Conservation (phyloP, 37 sponge, comb jelly and placozoan species). For the Spongia lamella region DNA sequence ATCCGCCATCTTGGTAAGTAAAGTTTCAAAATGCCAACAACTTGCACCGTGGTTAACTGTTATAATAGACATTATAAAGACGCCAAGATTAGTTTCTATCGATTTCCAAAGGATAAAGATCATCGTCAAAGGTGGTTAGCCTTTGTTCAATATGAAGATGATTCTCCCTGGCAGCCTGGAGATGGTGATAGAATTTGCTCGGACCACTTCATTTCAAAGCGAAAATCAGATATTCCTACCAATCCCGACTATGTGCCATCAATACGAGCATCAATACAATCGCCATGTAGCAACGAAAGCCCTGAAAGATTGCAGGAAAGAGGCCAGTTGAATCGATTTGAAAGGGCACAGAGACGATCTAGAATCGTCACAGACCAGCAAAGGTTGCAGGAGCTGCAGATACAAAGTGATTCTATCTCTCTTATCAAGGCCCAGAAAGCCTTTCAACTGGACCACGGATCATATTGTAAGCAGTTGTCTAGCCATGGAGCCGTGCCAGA, state of each 20-base stretch:
- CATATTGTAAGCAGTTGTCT: too few relatives aligned
- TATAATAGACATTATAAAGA: conserved; percentile 2
- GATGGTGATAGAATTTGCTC: conserved; percentile 16
- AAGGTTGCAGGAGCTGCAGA: too few relatives aligned
- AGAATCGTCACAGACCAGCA: too few relatives aligned
- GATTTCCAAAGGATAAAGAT: conserved; percentile 4
- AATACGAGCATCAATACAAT: too few relatives aligned
- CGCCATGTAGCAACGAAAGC: too few relatives aligned
- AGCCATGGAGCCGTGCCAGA: too few relatives aligned
- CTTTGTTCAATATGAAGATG: background rate
- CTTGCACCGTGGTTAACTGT: background rate
- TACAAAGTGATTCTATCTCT: too few relatives aligned
- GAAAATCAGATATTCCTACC: conserved; percentile 11
- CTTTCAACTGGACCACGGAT: too few relatives aligned
- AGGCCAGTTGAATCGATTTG: too few relatives aligned
- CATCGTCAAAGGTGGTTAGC: conserved; percentile 9
- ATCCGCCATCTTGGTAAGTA: conserved; percentile 18
- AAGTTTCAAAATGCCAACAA: conserved; percentile 5
- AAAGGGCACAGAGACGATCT: too few relatives aligned
- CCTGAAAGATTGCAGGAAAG: too few relatives aligned
- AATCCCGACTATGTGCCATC: conserved; percentile 12
- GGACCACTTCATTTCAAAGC: background rate
- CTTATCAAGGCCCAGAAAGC: too few relatives aligned
- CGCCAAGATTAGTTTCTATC: background rate
- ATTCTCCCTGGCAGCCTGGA: background rate